A percentile compares a stretch with the other conserved stretches of the same genome.
Evolutionary conservation across 2,888 invertebrate species (phyloP).

Genomic region (Congeria kusceri): DNA sequence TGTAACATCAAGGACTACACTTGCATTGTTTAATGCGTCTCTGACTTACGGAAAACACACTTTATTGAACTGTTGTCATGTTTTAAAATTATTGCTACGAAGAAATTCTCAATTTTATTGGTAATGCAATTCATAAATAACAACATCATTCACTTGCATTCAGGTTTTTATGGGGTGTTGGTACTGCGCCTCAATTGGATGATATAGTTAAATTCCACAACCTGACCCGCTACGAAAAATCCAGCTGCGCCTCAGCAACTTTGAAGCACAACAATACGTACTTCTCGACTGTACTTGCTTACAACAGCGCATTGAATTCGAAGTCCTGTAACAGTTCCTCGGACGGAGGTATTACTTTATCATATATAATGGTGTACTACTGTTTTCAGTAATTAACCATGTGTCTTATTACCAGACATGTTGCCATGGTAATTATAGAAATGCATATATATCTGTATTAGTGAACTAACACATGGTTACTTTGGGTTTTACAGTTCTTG

Average conservation of each 20-base stretch:
- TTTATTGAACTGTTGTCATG: too few species aligned
- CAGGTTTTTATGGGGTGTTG: slow-evolving; percentile 69
- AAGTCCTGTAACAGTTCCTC: slow-evolving; percentile 64
- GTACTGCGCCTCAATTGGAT: slow-evolving; percentile 57
- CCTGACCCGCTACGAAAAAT: slow-evolving; percentile 57
- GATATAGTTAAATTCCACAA: slow-evolving; percentile 62
- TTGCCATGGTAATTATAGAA: neutral
- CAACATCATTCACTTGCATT: neutral
- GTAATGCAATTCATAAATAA: too few species aligned
- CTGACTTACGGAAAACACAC: too few species aligned
- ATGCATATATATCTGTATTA: neutral
- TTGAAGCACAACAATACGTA: slow-evolving; percentile 70
- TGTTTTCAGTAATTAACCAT: neutral
- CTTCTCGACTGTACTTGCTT: slow-evolving; percentile 71
- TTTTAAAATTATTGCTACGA: too few species aligned
- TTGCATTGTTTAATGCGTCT: neutral
- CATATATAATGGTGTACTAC: too few species aligned
- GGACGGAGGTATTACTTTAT: slow-evolving; percentile 64
- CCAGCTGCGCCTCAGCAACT: slow-evolving; percentile 52
- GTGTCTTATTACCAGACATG: neutral
- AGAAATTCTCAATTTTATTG: too few species aligned
- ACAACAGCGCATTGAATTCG: slow-evolving; percentile 73
- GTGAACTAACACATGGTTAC: too few species aligned
- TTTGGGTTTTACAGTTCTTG: slow-evolving; percentile 52
- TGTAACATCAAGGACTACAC: neutral